Evolutionary conservation across 1,140 invertebrate genomes (phyloP).

Genomic region (Acromyrmex echinatior): DNA sequence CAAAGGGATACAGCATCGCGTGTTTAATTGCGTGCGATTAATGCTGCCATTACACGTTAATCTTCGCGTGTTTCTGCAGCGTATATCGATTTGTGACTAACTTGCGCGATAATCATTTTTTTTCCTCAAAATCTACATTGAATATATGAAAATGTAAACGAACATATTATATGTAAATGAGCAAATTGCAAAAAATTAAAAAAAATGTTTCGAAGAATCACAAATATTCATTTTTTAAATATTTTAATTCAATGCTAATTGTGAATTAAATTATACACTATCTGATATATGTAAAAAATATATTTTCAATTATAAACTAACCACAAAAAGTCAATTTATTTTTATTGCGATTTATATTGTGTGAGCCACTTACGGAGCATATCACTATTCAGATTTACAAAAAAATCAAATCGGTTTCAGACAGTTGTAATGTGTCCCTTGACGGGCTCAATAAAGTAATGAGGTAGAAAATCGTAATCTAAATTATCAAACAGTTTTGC

Average conservation of each 20-base stretch:
- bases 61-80: not conserved
- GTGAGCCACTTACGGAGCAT: not conserved
- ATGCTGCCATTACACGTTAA: not conserved
- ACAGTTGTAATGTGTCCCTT: not conserved
- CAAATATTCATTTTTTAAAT: not conserved
- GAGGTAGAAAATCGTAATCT: not conserved
- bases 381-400: not conserved
- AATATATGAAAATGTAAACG: slow-evolving; percentile 1
- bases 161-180: slow-evolving; percentile 5
- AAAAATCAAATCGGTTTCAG: not conserved
- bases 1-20: slow-evolving; percentile 21
- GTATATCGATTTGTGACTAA: not conserved
- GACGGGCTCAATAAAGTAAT: not conserved
- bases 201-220: not conserved
- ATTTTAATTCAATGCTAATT: not conserved
- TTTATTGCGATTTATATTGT: too few relatives aligned
- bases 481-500: not conserved
- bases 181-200: not conserved
- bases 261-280: not conserved
- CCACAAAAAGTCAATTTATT: not conserved
- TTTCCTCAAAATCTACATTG: not conserved
- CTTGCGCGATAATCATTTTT: not conserved
- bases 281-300: not conserved
- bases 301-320: not conserved
- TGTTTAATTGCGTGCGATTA: slow-evolving; percentile 37